Conservation (phyloP, 2,113 vertebrate species). For the Cyprinodon tularosa region DNA sequence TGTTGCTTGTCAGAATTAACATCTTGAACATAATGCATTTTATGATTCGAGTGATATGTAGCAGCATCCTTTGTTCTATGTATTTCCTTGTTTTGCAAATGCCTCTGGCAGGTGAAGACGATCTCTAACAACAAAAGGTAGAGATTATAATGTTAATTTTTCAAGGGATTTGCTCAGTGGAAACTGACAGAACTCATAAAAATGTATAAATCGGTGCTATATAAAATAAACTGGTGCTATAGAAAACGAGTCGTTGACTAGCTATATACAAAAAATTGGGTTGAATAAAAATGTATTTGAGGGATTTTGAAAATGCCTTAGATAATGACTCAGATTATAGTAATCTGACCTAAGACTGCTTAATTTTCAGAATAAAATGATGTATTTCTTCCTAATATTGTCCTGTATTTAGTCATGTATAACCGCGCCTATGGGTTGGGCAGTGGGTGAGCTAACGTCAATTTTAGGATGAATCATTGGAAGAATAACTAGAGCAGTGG, state of each 20-base stretch:
- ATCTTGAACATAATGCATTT: neutral
- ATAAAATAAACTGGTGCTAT: no score
- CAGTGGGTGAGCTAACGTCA: neutral
- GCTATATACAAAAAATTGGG: no score
- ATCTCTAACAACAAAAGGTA: neutral
- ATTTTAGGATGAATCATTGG: neutral
- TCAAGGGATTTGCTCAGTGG: neutral
- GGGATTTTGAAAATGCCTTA: no score
- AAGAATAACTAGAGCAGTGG: neutral
- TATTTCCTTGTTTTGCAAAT: neutral
- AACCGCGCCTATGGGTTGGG: neutral
- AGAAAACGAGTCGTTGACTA: no score
- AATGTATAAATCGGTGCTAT: no score
- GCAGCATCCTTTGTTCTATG: neutral
- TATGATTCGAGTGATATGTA: neutral
- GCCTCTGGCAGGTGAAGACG: neutral
- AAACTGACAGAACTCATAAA: no score
- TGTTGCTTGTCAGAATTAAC: neutral
- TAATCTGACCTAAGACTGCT: no score
- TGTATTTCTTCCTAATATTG: no score
- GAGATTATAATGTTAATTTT: neutral
- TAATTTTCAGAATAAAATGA: no score
- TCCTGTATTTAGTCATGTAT: no score
- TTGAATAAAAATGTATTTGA: no score
- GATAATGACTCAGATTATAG: no score